These are phyloP conservation scores for Chloroceryle inda DNA, from an alignment of 2,797 vertebrate genomes.

Conservation along the genomic window DNA sequence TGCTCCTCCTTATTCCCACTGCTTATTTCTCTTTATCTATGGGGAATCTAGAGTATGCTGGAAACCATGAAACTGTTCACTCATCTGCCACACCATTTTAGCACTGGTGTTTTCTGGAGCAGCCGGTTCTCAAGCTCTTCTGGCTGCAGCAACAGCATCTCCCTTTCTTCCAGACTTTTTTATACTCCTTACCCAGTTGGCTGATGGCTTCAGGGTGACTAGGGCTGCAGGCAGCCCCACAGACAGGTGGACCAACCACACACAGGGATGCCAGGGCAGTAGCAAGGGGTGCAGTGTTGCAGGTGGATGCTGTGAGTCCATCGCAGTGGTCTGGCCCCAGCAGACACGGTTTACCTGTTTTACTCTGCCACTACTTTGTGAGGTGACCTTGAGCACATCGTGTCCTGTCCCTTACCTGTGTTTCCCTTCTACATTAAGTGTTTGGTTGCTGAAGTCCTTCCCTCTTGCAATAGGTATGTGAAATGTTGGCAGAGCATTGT, in stretches of 20 bases:
- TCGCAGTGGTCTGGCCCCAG: not conserved
- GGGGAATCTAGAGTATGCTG: not conserved
- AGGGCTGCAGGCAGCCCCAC: not conserved
- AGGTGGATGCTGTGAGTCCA: not conserved
- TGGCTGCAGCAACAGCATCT: not conserved
- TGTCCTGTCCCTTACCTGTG: not conserved
- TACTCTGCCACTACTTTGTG: not conserved
- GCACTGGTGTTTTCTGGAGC: not conserved
- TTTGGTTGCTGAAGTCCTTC: not conserved
- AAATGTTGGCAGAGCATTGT: not conserved
- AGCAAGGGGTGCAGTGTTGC: not conserved
- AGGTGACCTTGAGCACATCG: not conserved
- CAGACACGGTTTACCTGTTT: not conserved
- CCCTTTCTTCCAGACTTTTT: not conserved
- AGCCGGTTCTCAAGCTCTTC: not conserved
- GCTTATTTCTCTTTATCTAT: not conserved
- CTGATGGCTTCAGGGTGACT: not conserved
- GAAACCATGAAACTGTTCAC: not conserved
- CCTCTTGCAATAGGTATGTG: not conserved
- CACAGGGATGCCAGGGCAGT: not conserved
- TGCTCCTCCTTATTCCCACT: not conserved
- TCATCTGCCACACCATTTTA: not conserved
- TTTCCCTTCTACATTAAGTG: not conserved
- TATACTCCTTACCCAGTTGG: not conserved
- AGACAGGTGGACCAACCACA: rapidly evolving